Conservation (phyloP, 2,113 vertebrate genomes). For the Butorides virescens region DNA sequence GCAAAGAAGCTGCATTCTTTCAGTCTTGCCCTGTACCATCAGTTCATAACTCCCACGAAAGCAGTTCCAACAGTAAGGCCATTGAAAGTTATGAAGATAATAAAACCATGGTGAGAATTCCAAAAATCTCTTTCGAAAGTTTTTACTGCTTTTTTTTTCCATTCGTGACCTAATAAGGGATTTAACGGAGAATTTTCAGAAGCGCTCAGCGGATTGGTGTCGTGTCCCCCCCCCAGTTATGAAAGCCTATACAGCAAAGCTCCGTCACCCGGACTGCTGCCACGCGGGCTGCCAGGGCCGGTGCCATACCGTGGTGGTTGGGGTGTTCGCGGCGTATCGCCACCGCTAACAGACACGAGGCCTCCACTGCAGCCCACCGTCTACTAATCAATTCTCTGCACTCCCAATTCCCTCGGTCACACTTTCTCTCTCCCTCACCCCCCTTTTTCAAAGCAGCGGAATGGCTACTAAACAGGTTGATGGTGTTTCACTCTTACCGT, state of each 20-base stretch:
- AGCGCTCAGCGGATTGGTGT: not conserved
- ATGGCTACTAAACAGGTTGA: not conserved
- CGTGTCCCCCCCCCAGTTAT: not conserved
- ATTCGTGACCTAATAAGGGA: constrained; percentile 14
- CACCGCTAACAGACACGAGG: not conserved
- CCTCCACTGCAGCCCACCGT: not conserved
- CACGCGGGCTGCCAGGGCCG: rapidly evolving
- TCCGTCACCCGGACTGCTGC: rapidly evolving
- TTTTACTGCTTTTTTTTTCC: not conserved
- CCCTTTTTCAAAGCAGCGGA: not conserved
- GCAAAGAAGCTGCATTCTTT: constrained; percentile 28
- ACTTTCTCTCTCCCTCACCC: not conserved
- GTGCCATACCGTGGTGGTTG: not conserved
- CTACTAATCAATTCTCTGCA: not conserved
- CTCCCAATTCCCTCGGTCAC: not conserved
- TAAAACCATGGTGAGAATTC: constrained; percentile 52
- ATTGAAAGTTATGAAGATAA: constrained; percentile 37
- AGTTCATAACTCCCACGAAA: constrained; percentile 21
- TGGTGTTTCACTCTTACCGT: not conserved
- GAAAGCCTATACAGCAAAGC: rapidly evolving
- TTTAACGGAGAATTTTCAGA: not conserved
- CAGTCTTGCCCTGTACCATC: constrained; percentile 27
- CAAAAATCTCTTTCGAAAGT: not conserved
- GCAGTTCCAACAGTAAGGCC: constrained; percentile 32
- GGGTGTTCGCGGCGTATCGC: not conserved